Evolutionary conservation across 2,888 invertebrate species (phyloP).

Genomic region (Platycnemis pennipes): DNA sequence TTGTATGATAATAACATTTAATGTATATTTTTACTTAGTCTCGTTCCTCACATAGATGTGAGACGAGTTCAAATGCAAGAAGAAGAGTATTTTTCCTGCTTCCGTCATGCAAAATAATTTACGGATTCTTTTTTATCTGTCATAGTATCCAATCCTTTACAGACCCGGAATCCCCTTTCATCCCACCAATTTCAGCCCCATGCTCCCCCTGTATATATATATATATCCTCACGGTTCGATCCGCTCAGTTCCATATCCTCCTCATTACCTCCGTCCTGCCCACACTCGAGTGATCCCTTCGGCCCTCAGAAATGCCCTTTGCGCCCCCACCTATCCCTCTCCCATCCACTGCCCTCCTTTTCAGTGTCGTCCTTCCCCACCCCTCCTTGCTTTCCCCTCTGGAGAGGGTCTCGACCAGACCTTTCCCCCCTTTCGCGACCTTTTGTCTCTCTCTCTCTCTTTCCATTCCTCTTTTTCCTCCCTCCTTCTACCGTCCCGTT

Average conservation of each 20-base stretch:
- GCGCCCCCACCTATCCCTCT: not conserved
- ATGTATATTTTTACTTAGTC: too few species aligned
- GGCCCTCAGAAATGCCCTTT: not conserved
- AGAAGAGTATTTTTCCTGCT: too few species aligned
- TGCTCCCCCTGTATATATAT: not conserved
- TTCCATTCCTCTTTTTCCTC: not conserved
- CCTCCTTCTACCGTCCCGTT: not conserved
- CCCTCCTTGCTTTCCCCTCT: not conserved
- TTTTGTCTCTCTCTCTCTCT: not conserved
- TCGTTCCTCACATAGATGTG: too few species aligned
- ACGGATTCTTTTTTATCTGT: too few species aligned
- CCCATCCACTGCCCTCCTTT: not conserved
- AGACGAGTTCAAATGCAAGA: too few species aligned
- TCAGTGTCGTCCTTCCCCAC: not conserved
- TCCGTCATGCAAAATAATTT: too few species aligned
- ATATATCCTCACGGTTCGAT: not conserved
- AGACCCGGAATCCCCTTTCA: too few species aligned
- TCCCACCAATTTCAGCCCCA: not conserved
- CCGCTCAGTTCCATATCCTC: conserved; percentile 19
- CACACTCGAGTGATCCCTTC: conserved; percentile 39
- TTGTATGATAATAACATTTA: too few species aligned
- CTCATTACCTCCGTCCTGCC: conserved; percentile 16
- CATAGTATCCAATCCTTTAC: too few species aligned
- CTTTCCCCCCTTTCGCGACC: not conserved
- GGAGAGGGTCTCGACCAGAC: not conserved